Evolutionary conservation across 2,797 vertebrate genomes (phyloP).

Genomic region (Tamandua tetradactyla): DNA sequence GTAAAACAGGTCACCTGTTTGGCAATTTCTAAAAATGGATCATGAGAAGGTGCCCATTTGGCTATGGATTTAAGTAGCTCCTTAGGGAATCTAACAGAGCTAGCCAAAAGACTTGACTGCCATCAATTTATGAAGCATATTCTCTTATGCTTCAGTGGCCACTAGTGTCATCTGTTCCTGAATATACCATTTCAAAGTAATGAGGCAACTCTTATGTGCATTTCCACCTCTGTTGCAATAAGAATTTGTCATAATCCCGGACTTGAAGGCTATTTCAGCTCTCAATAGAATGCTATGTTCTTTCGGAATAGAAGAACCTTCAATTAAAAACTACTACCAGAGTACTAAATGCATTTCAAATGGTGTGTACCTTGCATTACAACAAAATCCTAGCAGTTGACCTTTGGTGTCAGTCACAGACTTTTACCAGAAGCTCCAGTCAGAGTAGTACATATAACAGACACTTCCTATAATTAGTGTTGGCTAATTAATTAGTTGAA

Average conservation of each 20-base stretch:
- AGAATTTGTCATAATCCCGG: background rate
- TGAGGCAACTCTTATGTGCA: background rate
- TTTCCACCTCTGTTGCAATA: background rate
- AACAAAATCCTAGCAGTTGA: background rate
- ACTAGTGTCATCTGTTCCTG: background rate
- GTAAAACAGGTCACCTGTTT: background rate
- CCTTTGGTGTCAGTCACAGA: background rate
- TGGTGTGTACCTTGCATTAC: background rate
- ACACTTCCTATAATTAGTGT: background rate
- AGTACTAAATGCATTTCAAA: background rate
- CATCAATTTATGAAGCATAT: background rate
- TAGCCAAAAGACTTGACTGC: background rate
- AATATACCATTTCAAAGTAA: background rate
- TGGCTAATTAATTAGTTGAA: slow-evolving; percentile 12
- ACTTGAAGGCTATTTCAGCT: background rate
- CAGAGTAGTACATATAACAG: background rate
- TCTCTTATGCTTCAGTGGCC: background rate
- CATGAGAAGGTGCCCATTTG: background rate
- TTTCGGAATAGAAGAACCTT: background rate
- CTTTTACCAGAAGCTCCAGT: background rate
- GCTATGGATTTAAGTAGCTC: background rate
- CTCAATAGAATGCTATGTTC: background rate
- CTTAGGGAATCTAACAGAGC: background rate
- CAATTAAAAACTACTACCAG: background rate
- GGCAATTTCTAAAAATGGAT: background rate